Evolutionary conservation across 2,888 invertebrate genomes (phyloP), one percentile per base, ranked within the genome.

Genomic region (Drosophila birchii): DNA sequence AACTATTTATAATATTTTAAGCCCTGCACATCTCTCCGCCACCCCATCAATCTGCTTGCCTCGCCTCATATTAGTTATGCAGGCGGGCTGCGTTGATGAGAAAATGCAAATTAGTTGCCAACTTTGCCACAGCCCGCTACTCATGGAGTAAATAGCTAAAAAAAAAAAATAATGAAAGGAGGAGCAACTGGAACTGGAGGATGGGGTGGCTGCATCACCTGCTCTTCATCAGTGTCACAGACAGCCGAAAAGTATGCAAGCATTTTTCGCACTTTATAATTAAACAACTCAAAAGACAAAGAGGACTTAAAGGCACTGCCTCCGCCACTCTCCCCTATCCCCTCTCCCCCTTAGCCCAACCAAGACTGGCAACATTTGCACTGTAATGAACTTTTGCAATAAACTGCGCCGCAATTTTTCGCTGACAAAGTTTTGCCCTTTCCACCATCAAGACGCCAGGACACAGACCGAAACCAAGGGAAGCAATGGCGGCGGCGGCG

Each of bases 191-290:
- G 60, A 47, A 68, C 49, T 47, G 39, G 41, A 18, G 26, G 32
- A 44, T 7, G 20, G 32, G 32, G 16, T 20, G 54, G 68, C 57
- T 67, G 81, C 87, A 73, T 85, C 86, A 88, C 86, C 86, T 81
- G 86, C 85, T 87, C 76, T 87, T 79, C 87, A 81, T 81, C 87
- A 87, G 86, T 78, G 84, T 80, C 76, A 72, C 77, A 68, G 69
- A 68, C 85, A 83, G 77, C 79, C 88, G 51, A 83, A 86, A 86
- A 86, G 85, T 88, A 86, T 86, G 85, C 85, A 86, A 86, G 69
- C 85, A 86, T 86, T 86, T 86, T 86, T 88, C 88, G 88, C 86
- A 86, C 88, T 86, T 88, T 88, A 88, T 86, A 86, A 86, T 88
- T 86, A 86, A 86, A 86, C 85, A 86, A 86, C 81, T 83, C 75